Conservation (phyloP, 1,140 invertebrate species). For the Pectinophora gossypiella region DNA sequence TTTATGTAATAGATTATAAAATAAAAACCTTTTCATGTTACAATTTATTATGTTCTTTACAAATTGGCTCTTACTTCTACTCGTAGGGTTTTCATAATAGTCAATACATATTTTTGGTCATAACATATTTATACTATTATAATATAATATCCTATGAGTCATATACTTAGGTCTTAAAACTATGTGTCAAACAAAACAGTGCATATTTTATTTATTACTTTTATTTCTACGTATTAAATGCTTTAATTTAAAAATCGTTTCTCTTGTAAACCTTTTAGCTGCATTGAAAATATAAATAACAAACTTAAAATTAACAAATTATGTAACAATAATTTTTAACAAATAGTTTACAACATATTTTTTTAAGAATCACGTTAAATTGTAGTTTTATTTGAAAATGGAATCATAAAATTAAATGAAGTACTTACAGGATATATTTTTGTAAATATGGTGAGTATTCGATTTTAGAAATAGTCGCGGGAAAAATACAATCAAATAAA, state of each 20-base stretch:
- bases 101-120: conserved; percentile 47
- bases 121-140: conserved; percentile 28
- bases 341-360: too few relatives aligned
- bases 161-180: conserved; percentile 23
- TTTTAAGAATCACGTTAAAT: too few relatives aligned
- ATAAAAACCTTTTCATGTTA: conserved; percentile 12
- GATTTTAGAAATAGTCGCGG: too few relatives aligned
- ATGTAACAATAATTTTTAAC: conserved; percentile 6
- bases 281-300: conserved; percentile 14
- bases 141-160: too few relatives aligned
- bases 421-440: too few relatives aligned
- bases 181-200: conserved; percentile 38
- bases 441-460: too few relatives aligned
- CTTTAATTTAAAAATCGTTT: conserved; percentile 16
- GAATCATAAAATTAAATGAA: too few relatives aligned
- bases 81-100: not conserved
- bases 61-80: not conserved
- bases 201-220: conserved; percentile 16
- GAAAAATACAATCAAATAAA: too few relatives aligned
- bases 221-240: conserved; percentile 27
- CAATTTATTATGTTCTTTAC: conserved; percentile 16
- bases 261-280: conserved; percentile 1
- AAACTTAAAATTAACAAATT: conserved; percentile 22
- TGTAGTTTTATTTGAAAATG: too few relatives aligned
- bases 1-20: too few relatives aligned